phyloP scores from a whole-genome alignment of 2,113 vertebrate species.

The Ptychochromis oligacanthus region DNA sequence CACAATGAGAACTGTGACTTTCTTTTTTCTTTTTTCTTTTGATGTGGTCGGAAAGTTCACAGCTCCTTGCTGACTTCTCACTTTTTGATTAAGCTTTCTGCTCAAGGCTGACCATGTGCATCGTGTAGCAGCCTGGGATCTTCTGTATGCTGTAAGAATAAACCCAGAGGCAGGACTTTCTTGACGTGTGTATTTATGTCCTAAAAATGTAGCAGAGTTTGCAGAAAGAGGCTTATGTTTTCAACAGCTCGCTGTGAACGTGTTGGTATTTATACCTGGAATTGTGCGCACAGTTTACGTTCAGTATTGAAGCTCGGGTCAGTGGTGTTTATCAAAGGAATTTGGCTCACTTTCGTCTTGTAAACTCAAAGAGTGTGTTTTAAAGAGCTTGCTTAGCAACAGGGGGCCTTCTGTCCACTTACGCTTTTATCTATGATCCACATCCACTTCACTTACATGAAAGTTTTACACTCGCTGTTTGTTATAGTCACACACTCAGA shows the following conservation, averaged over 20 bases:
- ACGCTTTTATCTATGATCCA: neutral
- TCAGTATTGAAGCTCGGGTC: slow-evolving; percentile 2
- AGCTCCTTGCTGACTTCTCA: neutral
- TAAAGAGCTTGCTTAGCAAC: slow-evolving; percentile 39
- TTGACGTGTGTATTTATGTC: neutral
- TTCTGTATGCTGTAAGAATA: neutral
- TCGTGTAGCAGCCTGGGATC: neutral
- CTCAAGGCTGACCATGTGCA: accelerated
- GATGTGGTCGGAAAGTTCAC: slow-evolving; percentile 24
- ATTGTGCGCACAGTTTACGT: slow-evolving; percentile 24
- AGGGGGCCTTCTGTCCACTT: slow-evolving; percentile 17
- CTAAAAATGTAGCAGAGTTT: neutral
- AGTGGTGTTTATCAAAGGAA: slow-evolving; percentile 52
- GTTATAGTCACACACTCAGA: slow-evolving; percentile 12
- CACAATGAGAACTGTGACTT: neutral
- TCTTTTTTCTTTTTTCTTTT: neutral
- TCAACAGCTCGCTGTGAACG: neutral
- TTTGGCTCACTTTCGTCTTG: slow-evolving; percentile 47
- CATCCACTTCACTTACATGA: neutral
- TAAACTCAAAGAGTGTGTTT: slow-evolving; percentile 54
- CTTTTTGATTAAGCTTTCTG: too few relatives aligned
- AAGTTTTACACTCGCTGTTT: slow-evolving; percentile 19
- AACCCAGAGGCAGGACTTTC: neutral
- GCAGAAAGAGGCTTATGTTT: slow-evolving; percentile 2
- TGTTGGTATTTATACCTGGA: slow-evolving; percentile 33